Percentiles rank a stretch among this genome's conserved stretches.
Evolutionary conservation across 2,797 vertebrate genomes (phyloP).

Genomic region (Poeciliopsis presidionis): DNA sequence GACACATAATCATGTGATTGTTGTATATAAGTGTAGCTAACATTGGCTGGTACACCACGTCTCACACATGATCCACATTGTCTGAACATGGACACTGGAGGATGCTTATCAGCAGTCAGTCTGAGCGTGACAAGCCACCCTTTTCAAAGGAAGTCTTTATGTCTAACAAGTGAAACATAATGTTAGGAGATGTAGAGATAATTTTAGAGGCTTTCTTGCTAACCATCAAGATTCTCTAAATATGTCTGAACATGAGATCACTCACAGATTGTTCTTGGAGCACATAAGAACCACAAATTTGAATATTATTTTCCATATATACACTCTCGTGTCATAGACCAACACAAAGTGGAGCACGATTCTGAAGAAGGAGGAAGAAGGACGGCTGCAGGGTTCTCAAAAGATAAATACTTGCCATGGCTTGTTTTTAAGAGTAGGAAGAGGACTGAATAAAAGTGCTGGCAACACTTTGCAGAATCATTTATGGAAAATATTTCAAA

Average conservation of each 20-base stretch:
- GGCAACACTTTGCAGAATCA: not conserved
- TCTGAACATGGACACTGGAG: conserved; percentile 19
- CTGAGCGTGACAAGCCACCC: not conserved
- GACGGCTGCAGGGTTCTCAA: not conserved
- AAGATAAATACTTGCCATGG: not conserved
- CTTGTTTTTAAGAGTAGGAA: not conserved
- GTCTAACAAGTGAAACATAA: conserved; percentile 7
- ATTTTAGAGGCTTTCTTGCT: not conserved
- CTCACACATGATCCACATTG: conserved; percentile 48
- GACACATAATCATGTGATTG: not conserved
- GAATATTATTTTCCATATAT: not conserved
- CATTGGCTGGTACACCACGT: conserved; percentile 18
- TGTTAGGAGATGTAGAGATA: conserved; percentile 3
- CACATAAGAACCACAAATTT: not conserved
- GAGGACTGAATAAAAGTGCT: not conserved
- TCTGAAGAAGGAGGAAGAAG: not conserved
- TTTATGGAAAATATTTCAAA: not conserved
- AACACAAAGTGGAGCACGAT: not conserved
- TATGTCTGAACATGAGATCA: not conserved
- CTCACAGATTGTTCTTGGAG: not conserved
- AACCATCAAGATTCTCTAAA: not conserved
- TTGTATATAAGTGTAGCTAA: conserved; percentile 28
- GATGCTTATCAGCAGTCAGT: conserved; percentile 6
- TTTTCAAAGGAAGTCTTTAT: conserved; percentile 10
- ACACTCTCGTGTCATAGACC: not conserved